Percentiles rank a stretch among this genome's conserved stretches.
phyloP scores from a whole-genome alignment of 2,888 invertebrate genomes.

The Theodoxus fluviatilis region DNA sequence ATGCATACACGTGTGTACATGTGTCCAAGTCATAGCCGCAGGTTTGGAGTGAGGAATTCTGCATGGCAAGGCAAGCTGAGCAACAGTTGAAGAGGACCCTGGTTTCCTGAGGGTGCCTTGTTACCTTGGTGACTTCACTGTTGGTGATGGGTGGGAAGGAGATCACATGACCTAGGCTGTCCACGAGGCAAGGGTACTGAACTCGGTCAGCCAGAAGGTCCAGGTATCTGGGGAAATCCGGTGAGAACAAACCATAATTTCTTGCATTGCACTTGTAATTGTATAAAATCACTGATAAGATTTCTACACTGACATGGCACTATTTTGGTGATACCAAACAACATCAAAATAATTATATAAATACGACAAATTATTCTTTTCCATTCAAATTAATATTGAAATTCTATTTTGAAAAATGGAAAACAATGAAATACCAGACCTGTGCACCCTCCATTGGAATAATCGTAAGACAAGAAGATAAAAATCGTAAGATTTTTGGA shows the following conservation, averaged over 20 bases:
- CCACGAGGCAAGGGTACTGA: constrained; percentile 77
- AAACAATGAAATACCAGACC: too few relatives aligned
- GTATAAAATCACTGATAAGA: not conserved
- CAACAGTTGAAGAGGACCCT: too few relatives aligned
- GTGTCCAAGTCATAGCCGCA: too few relatives aligned
- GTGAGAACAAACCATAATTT: not conserved
- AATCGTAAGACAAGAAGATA: too few relatives aligned
- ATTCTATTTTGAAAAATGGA: too few relatives aligned
- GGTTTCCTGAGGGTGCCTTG: too few relatives aligned
- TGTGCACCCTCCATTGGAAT: too few relatives aligned
- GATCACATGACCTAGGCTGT: constrained; percentile 73
- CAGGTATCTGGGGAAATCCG: constrained; percentile 71
- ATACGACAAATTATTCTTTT: not conserved
- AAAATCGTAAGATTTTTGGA: too few relatives aligned
- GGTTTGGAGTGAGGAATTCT: not conserved
- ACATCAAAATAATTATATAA: not conserved
- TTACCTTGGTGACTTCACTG: constrained; percentile 80
- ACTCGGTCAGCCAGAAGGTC: constrained; percentile 79
- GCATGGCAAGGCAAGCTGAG: too few relatives aligned
- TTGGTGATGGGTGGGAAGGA: constrained; percentile 89
- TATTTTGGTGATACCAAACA: not conserved
- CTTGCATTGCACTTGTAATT: not conserved
- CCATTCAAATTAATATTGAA: too few relatives aligned
- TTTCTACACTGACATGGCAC: not conserved
- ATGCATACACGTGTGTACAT: too few relatives aligned